Evolutionary conservation across 1,140 invertebrate species (phyloP).

Genomic region (Liolophura sinensis): DNA sequence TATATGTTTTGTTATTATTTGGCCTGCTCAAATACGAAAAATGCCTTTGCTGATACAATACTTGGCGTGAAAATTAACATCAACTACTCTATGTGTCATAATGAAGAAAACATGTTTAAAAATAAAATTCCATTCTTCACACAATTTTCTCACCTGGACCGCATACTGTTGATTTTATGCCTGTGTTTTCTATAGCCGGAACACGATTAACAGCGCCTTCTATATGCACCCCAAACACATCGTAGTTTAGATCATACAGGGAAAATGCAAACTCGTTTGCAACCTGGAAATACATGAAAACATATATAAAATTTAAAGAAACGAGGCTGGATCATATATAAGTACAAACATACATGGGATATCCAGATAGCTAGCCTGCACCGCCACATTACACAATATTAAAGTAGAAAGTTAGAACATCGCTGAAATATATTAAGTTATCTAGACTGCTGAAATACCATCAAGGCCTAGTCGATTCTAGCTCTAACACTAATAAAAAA

Average conservation of each 20-base stretch:
- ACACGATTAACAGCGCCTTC: conserved; percentile 73
- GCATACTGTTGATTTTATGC: conserved; percentile 81
- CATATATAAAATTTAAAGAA: neutral
- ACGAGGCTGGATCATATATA: neutral
- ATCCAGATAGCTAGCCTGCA: too few species aligned
- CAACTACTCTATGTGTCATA: too few species aligned
- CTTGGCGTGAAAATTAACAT: too few species aligned
- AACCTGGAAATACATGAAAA: conserved; percentile 60
- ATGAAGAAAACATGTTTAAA: conserved; percentile 7
- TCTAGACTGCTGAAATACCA: too few species aligned
- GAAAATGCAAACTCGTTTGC: conserved; percentile 77
- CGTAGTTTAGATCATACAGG: conserved; percentile 84
- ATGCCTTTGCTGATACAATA: too few species aligned
- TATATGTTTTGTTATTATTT: too few species aligned
- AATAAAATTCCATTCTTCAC: conserved; percentile 1
- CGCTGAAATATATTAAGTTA: too few species aligned
- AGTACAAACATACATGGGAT: neutral
- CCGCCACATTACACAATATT: too few species aligned
- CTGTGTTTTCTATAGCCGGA: conserved; percentile 72
- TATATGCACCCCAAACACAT: conserved; percentile 77
- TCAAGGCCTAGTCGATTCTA: too few species aligned
- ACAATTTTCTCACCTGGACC: conserved; percentile 49
- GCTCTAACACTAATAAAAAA: too few species aligned
- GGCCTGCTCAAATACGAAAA: too few species aligned
- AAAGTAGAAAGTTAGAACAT: too few species aligned